phyloP scores from a whole-genome alignment of 1,140 invertebrate species.

The Cyphomyrmex costatus region DNA sequence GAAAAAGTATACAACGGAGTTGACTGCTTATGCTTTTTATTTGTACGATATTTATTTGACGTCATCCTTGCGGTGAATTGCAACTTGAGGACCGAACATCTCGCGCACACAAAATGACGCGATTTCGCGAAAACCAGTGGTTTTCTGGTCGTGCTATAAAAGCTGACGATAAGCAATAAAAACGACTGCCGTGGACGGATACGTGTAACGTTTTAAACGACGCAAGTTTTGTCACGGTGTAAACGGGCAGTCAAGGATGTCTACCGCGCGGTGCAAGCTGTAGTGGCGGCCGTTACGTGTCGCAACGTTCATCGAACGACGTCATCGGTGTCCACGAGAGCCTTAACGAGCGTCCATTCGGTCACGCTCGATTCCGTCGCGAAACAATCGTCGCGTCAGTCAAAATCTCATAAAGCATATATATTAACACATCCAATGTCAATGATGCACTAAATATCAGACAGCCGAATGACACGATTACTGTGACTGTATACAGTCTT shows the following conservation, averaged over 20 bases:
- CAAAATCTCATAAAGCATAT: not conserved
- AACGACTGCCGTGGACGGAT: conserved; percentile 29
- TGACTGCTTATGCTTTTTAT: not conserved
- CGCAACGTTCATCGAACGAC: conserved; percentile 73
- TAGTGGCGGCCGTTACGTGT: conserved; percentile 65
- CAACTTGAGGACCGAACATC: not conserved
- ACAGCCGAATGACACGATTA: not conserved
- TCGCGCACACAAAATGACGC: not conserved
- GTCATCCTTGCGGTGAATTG: not conserved
- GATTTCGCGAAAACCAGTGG: conserved; percentile 36
- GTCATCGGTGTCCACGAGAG: conserved; percentile 75
- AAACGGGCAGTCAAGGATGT: conserved; percentile 81
- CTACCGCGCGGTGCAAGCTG: conserved; percentile 73
- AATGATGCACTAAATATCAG: conserved; percentile 4
- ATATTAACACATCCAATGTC: not conserved
- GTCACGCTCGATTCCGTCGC: conserved; percentile 35
- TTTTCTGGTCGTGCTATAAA: conserved; percentile 48
- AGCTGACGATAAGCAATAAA: conserved; percentile 51
- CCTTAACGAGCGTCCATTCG: conserved; percentile 80
- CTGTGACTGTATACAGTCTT: not conserved
- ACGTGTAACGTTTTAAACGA: conserved; percentile 47
- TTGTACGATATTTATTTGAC: not conserved
- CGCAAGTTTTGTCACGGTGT: conserved; percentile 64
- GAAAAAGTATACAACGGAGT: not conserved
- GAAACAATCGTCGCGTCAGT: conserved; percentile 38